Evolutionary conservation across 2,797 vertebrate genomes (phyloP).

Genomic region (Oreonectes daqikongensis): DNA sequence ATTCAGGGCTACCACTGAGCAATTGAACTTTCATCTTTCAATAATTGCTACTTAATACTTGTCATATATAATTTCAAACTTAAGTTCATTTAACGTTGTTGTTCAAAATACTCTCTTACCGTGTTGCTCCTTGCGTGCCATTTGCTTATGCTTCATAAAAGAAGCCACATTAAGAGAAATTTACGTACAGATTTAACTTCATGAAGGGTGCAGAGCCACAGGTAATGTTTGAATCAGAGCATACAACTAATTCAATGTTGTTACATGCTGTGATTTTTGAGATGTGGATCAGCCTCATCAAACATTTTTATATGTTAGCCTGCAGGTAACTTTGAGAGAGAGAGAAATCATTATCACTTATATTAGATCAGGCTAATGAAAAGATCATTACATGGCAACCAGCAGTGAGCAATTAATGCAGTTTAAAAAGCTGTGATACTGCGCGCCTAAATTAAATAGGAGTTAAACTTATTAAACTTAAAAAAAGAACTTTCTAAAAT

Average conservation of each 20-base stretch:
- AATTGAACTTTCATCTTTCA: neutral
- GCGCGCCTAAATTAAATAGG: neutral
- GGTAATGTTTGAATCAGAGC: neutral
- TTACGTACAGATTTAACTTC: neutral
- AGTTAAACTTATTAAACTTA: too few species aligned
- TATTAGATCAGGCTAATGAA: slow-evolving; percentile 20
- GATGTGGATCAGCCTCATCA: neutral
- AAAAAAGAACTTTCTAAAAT: neutral
- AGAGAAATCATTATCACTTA: slow-evolving; percentile 33
- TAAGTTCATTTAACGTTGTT: too few species aligned
- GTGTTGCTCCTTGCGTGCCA: neutral
- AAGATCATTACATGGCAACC: slow-evolving; percentile 23
- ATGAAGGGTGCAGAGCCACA: slow-evolving; percentile 4
- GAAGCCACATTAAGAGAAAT: neutral
- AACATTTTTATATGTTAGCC: slow-evolving; percentile 34
- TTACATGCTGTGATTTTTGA: slow-evolving; percentile 10
- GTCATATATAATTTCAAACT: neutral
- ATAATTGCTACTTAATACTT: neutral
- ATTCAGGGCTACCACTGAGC: neutral
- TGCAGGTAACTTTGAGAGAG: slow-evolving; percentile 41
- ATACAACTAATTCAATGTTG: neutral
- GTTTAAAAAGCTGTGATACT: slow-evolving; percentile 8
- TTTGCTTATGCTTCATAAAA: neutral
- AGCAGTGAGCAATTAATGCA: slow-evolving; percentile 25
- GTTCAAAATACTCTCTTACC: neutral